Percentiles rank a stretch among this genome's conserved stretches.
These are phyloP conservation scores for Leontocebus nigricollis DNA, from an alignment of 2,797 vertebrate species.

Conservation along the genomic window DNA sequence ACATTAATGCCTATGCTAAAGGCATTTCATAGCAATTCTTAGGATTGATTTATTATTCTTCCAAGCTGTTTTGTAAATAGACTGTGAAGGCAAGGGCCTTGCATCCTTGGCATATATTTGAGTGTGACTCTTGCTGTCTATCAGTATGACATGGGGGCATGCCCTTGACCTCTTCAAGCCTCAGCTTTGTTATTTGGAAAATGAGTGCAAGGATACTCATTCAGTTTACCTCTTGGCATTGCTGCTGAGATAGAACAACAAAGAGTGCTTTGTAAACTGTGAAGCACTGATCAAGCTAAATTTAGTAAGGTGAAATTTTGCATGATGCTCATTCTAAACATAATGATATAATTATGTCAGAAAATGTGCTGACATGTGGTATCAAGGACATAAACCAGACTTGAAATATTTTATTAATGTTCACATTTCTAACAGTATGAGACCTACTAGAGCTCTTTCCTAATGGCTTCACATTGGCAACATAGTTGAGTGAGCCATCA, in stretches of 20 bases:
- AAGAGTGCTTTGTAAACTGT: background rate
- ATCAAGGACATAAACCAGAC: background rate
- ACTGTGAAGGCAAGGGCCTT: background rate
- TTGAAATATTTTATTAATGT: background rate
- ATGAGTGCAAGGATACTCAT: background rate
- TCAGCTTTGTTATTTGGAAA: background rate
- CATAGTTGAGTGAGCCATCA: background rate
- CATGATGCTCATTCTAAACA: background rate
- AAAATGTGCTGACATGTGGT: background rate
- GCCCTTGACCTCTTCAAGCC: background rate
- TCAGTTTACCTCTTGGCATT: background rate
- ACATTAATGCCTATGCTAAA: background rate
- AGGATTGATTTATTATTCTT: background rate
- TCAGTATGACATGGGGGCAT: background rate
- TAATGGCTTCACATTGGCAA: background rate
- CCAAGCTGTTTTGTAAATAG: background rate
- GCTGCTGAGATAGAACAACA: background rate
- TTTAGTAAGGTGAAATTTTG: background rate
- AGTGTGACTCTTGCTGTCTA: background rate
- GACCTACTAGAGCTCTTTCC: background rate
- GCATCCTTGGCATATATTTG: background rate
- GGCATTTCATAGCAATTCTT: background rate
- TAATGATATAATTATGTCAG: background rate
- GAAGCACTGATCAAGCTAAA: background rate
- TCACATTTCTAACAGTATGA: background rate